Evolutionary conservation across 2,113 vertebrate species (phyloP).

Genomic region (Halcyon senegalensis): DNA sequence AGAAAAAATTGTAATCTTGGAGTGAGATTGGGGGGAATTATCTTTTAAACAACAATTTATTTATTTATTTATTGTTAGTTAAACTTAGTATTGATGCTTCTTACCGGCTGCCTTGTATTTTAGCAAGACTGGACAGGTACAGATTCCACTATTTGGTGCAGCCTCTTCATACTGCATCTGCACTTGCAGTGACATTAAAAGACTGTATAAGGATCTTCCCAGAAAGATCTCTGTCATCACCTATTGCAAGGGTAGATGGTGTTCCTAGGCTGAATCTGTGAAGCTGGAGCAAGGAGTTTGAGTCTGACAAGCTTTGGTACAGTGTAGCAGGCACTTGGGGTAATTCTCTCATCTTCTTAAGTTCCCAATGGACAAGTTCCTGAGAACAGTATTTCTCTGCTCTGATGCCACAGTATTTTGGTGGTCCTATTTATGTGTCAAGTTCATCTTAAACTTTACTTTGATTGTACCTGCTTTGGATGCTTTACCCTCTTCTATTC

Average conservation of each 20-base stretch:
- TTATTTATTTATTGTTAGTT: background rate
- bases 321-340: background rate
- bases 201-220: background rate
- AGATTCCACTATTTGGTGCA: background rate
- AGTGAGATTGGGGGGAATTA: background rate
- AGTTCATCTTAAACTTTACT: background rate
- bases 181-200: background rate
- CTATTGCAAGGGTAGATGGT: background rate
- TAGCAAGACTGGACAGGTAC: background rate
- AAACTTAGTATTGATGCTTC: background rate
- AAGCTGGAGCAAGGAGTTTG: background rate
- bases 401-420: background rate
- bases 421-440: background rate
- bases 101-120: background rate
- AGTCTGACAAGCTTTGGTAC: background rate
- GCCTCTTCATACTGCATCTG: background rate
- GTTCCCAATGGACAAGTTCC: background rate
- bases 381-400: background rate
- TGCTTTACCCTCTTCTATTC: background rate
- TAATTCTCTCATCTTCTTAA: background rate
- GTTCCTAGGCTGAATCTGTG: background rate
- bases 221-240: background rate
- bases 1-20: background rate
- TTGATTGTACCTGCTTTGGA: background rate
- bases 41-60: background rate